Evolutionary conservation across 2,113 vertebrate species (phyloP).

Genomic region (Plotosus lineatus): DNA sequence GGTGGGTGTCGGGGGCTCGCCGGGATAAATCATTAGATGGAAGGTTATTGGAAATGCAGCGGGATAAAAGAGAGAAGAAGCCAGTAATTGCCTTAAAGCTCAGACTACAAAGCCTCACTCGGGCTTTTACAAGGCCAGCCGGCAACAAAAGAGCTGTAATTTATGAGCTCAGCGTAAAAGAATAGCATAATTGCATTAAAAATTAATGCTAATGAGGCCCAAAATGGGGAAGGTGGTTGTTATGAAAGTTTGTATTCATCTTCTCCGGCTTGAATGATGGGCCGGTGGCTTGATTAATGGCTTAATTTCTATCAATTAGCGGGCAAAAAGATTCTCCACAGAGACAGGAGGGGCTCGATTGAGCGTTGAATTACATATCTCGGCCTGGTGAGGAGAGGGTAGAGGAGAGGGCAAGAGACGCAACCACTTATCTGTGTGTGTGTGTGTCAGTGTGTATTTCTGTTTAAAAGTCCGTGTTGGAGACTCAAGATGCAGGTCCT

Average conservation of each 20-base stretch:
- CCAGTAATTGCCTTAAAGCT: slow-evolving; percentile 99
- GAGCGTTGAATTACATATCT: slow-evolving; percentile 98
- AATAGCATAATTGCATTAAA: slow-evolving; percentile 99
- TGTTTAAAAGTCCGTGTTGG: slow-evolving; percentile 9
- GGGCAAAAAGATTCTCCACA: slow-evolving; percentile 89
- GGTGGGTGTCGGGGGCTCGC: slow-evolving; percentile 56
- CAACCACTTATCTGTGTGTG: slow-evolving; percentile 58
- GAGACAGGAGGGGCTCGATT: slow-evolving; percentile 94
- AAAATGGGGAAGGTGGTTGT: slow-evolving; percentile 99
- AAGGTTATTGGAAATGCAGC: slow-evolving; percentile 89
- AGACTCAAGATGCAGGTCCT: background rate
- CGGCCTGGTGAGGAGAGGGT: slow-evolving; percentile 75
- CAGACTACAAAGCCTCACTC: slow-evolving; percentile 99
- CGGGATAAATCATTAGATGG: slow-evolving; percentile 81
- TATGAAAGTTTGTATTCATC: slow-evolving; percentile 99
- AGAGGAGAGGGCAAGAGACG: slow-evolving; percentile 61
- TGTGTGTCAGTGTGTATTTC: slow-evolving; percentile 7
- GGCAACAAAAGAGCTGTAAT: slow-evolving; percentile 99
- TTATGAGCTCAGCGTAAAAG: slow-evolving; percentile 99
- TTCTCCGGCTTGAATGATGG: slow-evolving; percentile 97
- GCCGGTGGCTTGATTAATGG: slow-evolving; percentile 99
- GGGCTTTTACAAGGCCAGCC: slow-evolving; percentile 99
- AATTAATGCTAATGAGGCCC: slow-evolving; percentile 99
- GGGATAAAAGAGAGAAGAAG: slow-evolving; percentile 86
- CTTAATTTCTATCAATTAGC: slow-evolving; percentile 99